These are phyloP conservation scores for Melipona beecheii DNA, from an alignment of 2,888 invertebrate genomes.

Conservation along the genomic window DNA sequence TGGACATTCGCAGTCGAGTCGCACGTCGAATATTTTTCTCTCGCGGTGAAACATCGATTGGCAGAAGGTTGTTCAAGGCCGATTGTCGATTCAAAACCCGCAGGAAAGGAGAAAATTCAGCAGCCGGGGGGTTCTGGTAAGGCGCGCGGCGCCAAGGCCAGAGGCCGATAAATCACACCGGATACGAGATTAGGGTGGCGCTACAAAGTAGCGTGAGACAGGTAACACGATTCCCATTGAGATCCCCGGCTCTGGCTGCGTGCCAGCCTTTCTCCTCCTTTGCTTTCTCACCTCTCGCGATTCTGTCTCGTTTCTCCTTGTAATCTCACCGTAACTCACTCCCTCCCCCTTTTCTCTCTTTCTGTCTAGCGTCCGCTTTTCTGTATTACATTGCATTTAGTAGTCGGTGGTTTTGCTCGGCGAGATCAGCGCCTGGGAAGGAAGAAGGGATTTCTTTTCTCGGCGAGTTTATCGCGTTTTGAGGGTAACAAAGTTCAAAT, in stretches of 20 bases:
- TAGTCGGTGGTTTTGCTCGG: neutral
- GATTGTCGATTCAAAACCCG: constrained; percentile 31
- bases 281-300: neutral
- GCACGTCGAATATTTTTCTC: neutral
- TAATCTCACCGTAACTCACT: constrained; percentile 34
- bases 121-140: neutral
- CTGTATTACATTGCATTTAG: neutral
- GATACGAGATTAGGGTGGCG: constrained; percentile 56
- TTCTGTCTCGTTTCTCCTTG: constrained; percentile 2
- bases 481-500: too few relatives aligned
- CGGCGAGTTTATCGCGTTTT: too few relatives aligned
- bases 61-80: neutral
- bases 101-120: neutral
- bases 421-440: too few relatives aligned
- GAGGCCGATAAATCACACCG: constrained; percentile 60
- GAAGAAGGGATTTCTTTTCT: too few relatives aligned
- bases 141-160: constrained; percentile 16
- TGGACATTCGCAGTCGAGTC: too few relatives aligned
- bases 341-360: neutral
- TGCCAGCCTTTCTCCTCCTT: constrained; percentile 26
- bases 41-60: neutral
- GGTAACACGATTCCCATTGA: constrained; percentile 75
- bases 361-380: too few relatives aligned
- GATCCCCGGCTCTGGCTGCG: constrained; percentile 59
- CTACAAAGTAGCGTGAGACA: constrained; percentile 70